Evolutionary conservation across 2,113 vertebrate species (phyloP).

Genomic region (Thymallus thymallus): DNA sequence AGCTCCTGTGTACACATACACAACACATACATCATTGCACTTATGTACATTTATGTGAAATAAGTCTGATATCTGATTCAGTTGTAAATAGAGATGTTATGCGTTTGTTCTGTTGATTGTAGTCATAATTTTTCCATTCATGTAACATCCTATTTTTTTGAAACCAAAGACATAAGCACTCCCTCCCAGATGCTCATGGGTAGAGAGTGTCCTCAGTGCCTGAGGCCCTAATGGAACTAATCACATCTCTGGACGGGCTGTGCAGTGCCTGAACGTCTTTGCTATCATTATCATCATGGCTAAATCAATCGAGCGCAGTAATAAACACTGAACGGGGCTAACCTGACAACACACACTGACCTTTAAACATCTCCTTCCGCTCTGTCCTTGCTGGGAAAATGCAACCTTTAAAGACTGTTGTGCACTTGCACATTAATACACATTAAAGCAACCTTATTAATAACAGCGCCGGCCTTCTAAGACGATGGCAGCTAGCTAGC

Average conservation of each 20-base stretch:
- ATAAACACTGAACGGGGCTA: constrained; percentile 73
- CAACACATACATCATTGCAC: too few species aligned
- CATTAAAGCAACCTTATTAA: constrained; percentile 79
- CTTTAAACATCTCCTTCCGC: constrained; percentile 74
- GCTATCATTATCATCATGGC: constrained; percentile 71
- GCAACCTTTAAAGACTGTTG: constrained; percentile 82
- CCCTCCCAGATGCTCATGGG: too few species aligned
- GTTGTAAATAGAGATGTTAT: too few species aligned
- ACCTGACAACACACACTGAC: constrained; percentile 69
- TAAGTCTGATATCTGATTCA: too few species aligned
- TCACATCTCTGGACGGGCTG: not conserved
- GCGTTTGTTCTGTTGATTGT: too few species aligned
- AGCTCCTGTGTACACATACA: too few species aligned
- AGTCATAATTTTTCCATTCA: too few species aligned
- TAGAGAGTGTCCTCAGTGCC: too few species aligned
- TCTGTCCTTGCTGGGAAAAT: constrained; percentile 62
- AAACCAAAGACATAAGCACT: too few species aligned
- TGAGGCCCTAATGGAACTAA: too few species aligned
- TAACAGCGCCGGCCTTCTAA: constrained; percentile 67
- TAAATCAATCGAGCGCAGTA: constrained; percentile 76
- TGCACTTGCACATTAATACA: constrained; percentile 79
- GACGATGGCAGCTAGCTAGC: constrained; percentile 37
- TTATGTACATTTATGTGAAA: too few species aligned
- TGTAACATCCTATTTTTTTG: too few species aligned
- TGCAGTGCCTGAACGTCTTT: constrained; percentile 65